Evolutionary conservation across 2,113 vertebrate genomes (phyloP), one percentile per base, ranked within the genome.

Genomic region (Pipa parva): DNA sequence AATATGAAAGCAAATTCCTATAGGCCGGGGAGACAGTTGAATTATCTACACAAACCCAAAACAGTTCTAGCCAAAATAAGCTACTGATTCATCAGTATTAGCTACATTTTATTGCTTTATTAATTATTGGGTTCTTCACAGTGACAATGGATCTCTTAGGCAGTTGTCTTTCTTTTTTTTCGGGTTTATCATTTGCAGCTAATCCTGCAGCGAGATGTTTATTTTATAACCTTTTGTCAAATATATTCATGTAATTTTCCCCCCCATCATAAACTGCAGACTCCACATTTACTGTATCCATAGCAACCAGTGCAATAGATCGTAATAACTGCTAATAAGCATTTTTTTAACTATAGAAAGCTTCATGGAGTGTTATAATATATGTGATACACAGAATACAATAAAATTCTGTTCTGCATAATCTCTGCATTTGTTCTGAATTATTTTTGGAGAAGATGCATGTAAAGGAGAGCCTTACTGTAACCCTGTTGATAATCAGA

Each of bases 271-370:
- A 50, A 63, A 50, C 22, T 26, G 15, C 17, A 52, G 24, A 29
- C 29, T 52, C 22, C 21, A 25, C 17, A 27, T 54, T 15, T n/a
- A 25, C 18, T 17, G 36, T 46, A 56, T 28, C 50, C 24, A 55
- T 42, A 50, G 36, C 13, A 21, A 56, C 63, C 36, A 29, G 25
- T 4, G 37, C 4, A 12, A 28, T 56, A 20, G n/a, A 65, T 21
- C 45, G 20, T 7, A 24, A 55, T 46, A 42, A 63, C 55, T 65
- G 36, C 20, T 29, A 45, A 46, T 29, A 65, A 46, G 51, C 29
- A 56, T 64, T 20, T 45, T 31, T 29, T 55, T 42, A 6, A 9
- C 7, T 20, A 17, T 26, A 45, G 21, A 39, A 7, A 18, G n/a
- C 22, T 25, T 11, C 12, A 27, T 54, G 3, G n/a, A 24, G 21